Evolutionary conservation across 1,140 invertebrate species (phyloP).

Genomic region (Chlorops oryzae): DNA sequence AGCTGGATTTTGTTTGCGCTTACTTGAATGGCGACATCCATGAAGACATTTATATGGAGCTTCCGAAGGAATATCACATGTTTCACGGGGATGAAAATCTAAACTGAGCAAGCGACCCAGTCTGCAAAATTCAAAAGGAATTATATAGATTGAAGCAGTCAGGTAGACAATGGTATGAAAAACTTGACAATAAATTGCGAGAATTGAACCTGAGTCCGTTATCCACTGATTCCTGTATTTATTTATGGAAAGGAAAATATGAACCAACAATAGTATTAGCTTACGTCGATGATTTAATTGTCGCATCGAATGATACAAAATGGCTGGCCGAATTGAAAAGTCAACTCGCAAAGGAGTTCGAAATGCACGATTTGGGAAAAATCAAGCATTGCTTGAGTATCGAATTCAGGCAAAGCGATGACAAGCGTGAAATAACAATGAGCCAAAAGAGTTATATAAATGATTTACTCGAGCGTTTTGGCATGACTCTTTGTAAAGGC

Average conservation of each 20-base stretch:
- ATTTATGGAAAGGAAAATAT: background rate
- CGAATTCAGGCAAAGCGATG: constrained; percentile 24
- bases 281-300: constrained; percentile 9
- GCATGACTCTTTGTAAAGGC: constrained; percentile 19
- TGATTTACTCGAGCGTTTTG: constrained; percentile 28
- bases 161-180: constrained; percentile 24
- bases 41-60: constrained; percentile 15
- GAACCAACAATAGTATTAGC: background rate
- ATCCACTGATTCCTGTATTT: constrained; percentile 26
- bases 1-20: constrained; percentile 8
- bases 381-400: constrained; percentile 31
- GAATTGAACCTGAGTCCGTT: constrained; percentile 23
- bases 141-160: constrained; percentile 34
- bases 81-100: background rate
- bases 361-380: constrained; percentile 25
- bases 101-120: constrained; percentile 19
- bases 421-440: constrained; percentile 26
- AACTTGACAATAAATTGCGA: constrained; percentile 24
- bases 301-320: constrained; percentile 14
- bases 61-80: constrained; percentile 12
- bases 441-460: constrained; percentile 40
- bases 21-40: constrained; percentile 11
- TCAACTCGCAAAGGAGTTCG: constrained; percentile 20
- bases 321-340: constrained; percentile 17
- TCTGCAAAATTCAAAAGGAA: constrained; percentile 26